These are phyloP conservation scores for Pinctada fucata DNA, from an alignment of 2,888 invertebrate species.

Conservation along the genomic window DNA sequence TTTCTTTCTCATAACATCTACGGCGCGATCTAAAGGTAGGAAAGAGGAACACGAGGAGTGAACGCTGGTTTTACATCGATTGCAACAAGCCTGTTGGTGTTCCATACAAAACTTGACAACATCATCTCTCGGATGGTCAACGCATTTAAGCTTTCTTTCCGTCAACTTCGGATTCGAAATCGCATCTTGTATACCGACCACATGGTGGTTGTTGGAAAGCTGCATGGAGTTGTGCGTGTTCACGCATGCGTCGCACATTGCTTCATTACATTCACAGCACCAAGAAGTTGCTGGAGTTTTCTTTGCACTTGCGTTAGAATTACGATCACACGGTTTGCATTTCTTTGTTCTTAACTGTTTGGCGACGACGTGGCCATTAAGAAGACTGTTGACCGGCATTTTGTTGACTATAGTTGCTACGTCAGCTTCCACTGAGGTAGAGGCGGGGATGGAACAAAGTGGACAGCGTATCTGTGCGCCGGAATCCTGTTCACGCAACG, in stretches of 20 bases:
- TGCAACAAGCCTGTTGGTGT: constrained; percentile 51
- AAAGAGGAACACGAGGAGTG: constrained; percentile 50
- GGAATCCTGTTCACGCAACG: constrained; percentile 17
- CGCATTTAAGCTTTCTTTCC: constrained; percentile 45
- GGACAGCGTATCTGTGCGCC: constrained; percentile 30
- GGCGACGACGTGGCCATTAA: constrained; percentile 20
- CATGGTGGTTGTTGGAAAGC: constrained; percentile 50
- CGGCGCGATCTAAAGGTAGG: constrained; percentile 39
- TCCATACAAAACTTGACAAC: constrained; percentile 55
- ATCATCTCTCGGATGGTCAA: constrained; percentile 46
- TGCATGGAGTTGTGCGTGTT: constrained; percentile 54
- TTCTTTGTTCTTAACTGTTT: constrained; percentile 23
- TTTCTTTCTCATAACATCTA: constrained; percentile 40
- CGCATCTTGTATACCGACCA: constrained; percentile 47
- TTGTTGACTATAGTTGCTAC: constrained; percentile 17
- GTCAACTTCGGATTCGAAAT: constrained; percentile 49
- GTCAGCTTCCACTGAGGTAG: constrained; percentile 19
- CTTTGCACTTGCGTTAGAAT: constrained; percentile 34
- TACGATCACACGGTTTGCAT: constrained; percentile 54
- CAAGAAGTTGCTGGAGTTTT: constrained; percentile 47
- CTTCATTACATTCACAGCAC: constrained; percentile 54
- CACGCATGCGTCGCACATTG: constrained; percentile 52
- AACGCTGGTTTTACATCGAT: constrained; percentile 47
- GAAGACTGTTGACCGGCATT: constrained; percentile 26
- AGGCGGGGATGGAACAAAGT: constrained; percentile 25